A percentile compares a stretch with the other conserved stretches of the same genome.
Conservation (phyloP, 2,888 invertebrate species). For the Epinotia brunnichana region DNA sequence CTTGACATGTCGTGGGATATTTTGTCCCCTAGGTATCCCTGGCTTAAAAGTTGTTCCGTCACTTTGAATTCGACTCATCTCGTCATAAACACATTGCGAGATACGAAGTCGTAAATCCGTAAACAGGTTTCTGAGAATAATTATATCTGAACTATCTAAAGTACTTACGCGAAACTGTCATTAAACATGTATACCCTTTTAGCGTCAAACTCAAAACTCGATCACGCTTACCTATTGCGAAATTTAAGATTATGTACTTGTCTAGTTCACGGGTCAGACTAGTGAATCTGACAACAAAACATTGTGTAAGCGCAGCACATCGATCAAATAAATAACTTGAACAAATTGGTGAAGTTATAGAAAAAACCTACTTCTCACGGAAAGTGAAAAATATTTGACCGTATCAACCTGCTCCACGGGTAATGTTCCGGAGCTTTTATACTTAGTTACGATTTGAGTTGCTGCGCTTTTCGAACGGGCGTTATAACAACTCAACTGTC, state of each 20-base stretch:
- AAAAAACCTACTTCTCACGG: constrained; percentile 34
- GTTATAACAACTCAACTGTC: too few species aligned
- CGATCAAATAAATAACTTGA: constrained; percentile 47
- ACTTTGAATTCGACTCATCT: constrained; percentile 28
- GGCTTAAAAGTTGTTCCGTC: constrained; percentile 12
- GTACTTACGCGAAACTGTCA: constrained; percentile 8
- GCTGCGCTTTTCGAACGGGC: too few species aligned
- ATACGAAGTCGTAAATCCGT: constrained; percentile 20
- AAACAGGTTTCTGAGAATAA: constrained; percentile 27
- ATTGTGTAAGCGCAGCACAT: constrained; percentile 48
- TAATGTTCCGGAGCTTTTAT: too few species aligned
- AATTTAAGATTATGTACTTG: constrained; percentile 47
- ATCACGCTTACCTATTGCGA: constrained; percentile 31
- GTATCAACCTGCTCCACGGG: neutral
- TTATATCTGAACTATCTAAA: constrained; percentile 19
- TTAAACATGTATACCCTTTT: constrained; percentile 28
- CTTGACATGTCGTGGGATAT: too few species aligned
- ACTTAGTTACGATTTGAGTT: too few species aligned
- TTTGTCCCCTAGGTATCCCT: too few species aligned
- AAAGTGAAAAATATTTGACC: constrained; percentile 24
- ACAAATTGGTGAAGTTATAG: constrained; percentile 39
- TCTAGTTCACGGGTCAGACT: constrained; percentile 49
- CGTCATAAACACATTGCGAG: constrained; percentile 25
- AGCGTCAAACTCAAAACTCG: constrained; percentile 34
- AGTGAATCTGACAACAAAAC: constrained; percentile 47